These are phyloP conservation scores for Parotia lawesii DNA, from an alignment of 2,113 vertebrate species.

Conservation along the genomic window DNA sequence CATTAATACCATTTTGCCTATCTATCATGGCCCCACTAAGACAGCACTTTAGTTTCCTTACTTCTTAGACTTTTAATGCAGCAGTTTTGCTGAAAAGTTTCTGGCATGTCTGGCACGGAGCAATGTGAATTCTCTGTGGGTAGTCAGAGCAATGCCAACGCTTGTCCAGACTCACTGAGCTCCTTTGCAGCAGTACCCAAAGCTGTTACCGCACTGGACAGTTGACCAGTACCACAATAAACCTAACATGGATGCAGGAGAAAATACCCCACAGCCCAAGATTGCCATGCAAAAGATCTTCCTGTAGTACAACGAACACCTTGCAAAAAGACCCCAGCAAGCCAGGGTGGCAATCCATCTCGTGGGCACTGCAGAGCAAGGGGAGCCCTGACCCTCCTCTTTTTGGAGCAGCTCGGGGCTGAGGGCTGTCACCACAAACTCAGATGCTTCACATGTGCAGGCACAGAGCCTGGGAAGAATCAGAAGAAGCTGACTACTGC, in stretches of 20 bases:
- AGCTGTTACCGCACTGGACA: not conserved
- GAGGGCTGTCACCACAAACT: not conserved
- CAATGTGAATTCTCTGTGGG: not conserved
- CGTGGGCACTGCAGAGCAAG: not conserved
- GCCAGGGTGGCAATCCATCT: accelerated
- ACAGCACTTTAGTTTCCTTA: not conserved
- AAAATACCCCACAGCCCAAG: not conserved
- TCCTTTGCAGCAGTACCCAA: not conserved
- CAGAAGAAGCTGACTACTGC: not conserved
- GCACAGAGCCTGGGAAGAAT: not conserved
- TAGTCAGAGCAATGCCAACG: not conserved
- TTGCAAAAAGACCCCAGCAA: not conserved
- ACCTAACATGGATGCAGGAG: not conserved
- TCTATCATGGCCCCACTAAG: not conserved
- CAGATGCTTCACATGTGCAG: not conserved
- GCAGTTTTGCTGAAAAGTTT: not conserved
- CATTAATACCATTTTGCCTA: not conserved
- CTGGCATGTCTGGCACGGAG: not conserved
- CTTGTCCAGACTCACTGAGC: not conserved
- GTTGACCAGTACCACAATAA: not conserved
- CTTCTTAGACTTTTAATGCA: not conserved
- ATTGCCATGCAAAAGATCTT: not conserved
- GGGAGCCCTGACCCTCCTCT: not conserved
- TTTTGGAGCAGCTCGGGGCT: not conserved
- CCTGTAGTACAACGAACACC: not conserved